Conservation (phyloP, 2,888 invertebrate species). For the Cacoxenus indagator region DNA sequence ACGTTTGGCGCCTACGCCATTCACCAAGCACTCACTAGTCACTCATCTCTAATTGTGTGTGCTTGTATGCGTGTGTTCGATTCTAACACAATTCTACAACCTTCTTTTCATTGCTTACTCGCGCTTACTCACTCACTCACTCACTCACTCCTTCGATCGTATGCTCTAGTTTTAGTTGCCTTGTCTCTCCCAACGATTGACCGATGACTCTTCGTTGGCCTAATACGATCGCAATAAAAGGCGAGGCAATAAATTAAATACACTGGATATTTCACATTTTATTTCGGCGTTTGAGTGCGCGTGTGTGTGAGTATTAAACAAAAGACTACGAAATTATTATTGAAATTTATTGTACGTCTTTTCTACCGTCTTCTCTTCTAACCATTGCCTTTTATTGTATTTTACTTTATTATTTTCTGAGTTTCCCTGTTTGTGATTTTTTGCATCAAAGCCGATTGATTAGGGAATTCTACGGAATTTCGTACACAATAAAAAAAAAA, state of each 20-base stretch:
- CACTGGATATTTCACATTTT: conserved; percentile 4
- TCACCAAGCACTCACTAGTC: no score
- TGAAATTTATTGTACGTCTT: conserved; percentile 52
- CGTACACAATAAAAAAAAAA: neutral
- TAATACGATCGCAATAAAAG: conserved; percentile 21
- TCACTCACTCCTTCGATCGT: no score
- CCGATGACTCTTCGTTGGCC: neutral
- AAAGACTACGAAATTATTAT: conserved; percentile 41
- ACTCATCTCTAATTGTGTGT: no score
- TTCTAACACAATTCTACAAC: no score
- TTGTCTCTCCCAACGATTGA: no score
- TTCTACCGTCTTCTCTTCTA: no score
- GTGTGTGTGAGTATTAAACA: no score
- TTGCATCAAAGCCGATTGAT: conserved; percentile 44
- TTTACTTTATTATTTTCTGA: conserved; percentile 9
- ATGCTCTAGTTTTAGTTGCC: no score
- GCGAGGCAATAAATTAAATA: conserved; percentile 36
- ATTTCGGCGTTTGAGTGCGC: conserved; percentile 8
- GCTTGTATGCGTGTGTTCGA: no score
- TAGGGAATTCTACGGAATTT: conserved; percentile 39
- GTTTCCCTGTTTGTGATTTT: conserved; percentile 23
- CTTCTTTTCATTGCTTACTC: no score
- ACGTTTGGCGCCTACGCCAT: no score
- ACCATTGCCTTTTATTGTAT: conserved; percentile 24
- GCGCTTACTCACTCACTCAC: no score